Evolutionary conservation across 2,888 invertebrate species (phyloP).

Genomic region (Caenorhabditis sinica): DNA sequence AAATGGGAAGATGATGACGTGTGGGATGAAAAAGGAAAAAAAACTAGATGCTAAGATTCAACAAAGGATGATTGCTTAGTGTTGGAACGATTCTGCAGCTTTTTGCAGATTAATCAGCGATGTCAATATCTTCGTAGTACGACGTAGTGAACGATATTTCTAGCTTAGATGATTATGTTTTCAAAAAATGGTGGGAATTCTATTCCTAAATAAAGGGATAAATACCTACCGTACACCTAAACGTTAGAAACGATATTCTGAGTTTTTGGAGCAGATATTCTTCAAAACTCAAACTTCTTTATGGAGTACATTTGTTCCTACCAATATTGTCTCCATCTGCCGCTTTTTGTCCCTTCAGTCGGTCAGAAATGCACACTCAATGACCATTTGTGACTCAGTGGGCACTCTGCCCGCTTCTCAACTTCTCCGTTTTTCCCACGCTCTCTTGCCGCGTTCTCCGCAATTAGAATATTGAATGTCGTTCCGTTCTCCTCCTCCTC

Average conservation of each 20-base stretch:
- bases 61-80: too few relatives aligned
- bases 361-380: conserved; percentile 45
- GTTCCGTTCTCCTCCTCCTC: conserved; percentile 6
- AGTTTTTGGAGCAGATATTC: too few relatives aligned
- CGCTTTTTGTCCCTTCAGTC: conserved; percentile 3
- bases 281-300: not conserved
- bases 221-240: too few relatives aligned
- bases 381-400: conserved; percentile 44
- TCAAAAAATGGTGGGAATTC: too few relatives aligned
- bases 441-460: conserved; percentile 23
- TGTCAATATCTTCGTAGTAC: too few relatives aligned
- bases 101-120: too few relatives aligned
- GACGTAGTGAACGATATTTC: too few relatives aligned
- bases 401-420: conserved; percentile 27
- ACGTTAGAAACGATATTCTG: too few relatives aligned
- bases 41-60: too few relatives aligned
- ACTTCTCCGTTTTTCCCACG: conserved; percentile 6
- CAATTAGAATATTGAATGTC: conserved; percentile 33
- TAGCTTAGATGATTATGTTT: too few relatives aligned
- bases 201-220: too few relatives aligned
- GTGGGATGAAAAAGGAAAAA: not conserved
- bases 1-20: not conserved
- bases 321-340: not conserved
- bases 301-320: not conserved
- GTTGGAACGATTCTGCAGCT: too few relatives aligned